Evolutionary conservation across 2,888 invertebrate genomes (phyloP).

Genomic region (Amphipoea lucens): DNA sequence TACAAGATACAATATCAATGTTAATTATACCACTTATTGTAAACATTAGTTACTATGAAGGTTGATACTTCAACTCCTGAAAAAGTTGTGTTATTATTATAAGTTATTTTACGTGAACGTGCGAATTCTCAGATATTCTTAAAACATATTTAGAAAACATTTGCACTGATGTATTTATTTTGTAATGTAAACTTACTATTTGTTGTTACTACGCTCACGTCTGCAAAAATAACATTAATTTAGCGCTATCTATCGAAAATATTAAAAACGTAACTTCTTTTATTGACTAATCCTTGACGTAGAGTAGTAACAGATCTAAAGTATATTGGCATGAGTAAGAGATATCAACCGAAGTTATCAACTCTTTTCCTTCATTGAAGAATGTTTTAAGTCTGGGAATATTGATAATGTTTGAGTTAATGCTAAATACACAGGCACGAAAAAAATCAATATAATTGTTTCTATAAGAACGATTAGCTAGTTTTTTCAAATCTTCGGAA

Average conservation of each 20-base stretch:
- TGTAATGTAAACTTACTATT: conserved; percentile 41
- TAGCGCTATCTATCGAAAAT: conserved; percentile 21
- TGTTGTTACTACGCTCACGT: conserved; percentile 52
- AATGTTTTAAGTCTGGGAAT: conserved; percentile 13
- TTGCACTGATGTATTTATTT: conserved; percentile 20
- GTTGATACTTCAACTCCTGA: conserved; percentile 16
- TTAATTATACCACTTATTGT: conserved; percentile 1
- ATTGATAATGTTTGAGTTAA: neutral
- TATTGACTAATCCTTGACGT: conserved; percentile 10
- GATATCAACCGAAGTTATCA: conserved; percentile 11
- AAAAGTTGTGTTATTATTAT: conserved; percentile 21
- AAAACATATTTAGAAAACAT: conserved; percentile 45
- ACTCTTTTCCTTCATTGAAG: conserved; percentile 1
- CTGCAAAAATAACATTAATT: conserved; percentile 23
- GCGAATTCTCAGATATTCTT: conserved; percentile 23
- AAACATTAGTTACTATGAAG: conserved; percentile 17
- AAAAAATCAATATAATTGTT: neutral
- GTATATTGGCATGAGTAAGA: conserved; percentile 17
- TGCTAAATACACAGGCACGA: neutral
- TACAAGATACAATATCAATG: neutral
- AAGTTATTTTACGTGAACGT: conserved; percentile 43
- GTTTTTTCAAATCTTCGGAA: neutral
- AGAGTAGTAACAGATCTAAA: conserved; percentile 3
- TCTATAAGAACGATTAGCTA: neutral
- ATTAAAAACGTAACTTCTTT: conserved; percentile 16